Percentiles rank a stretch among this genome's conserved stretches.
Conservation (phyloP, 2,113 vertebrate genomes). For the Myiozetetes cayanensis region DNA sequence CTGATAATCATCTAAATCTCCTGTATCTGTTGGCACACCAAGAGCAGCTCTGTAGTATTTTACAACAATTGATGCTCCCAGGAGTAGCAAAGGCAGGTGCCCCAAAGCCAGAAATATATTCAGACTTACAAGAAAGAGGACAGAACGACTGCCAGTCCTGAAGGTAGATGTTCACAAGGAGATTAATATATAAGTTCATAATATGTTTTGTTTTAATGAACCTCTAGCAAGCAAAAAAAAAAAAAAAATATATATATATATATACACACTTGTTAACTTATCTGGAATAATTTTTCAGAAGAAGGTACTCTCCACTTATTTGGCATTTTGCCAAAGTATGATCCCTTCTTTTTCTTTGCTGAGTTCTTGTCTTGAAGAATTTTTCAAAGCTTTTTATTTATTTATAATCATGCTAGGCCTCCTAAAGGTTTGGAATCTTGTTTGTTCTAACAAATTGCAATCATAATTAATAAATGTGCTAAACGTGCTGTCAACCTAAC, state of each 20-base stretch:
- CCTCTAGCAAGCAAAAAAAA: not conserved
- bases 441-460: not conserved
- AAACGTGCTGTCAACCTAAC: not conserved
- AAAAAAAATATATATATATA: not conserved
- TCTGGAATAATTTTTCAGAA: not conserved
- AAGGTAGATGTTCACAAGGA: not conserved
- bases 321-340: not conserved
- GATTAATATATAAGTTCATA: not conserved
- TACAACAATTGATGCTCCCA: not conserved
- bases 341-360: not conserved
- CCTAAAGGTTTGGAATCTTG: not conserved
- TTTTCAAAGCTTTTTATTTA: not conserved
- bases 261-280: not conserved
- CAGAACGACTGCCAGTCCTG: not conserved
- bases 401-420: not conserved
- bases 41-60: not conserved
- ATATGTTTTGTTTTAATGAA: not conserved
- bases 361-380: not conserved
- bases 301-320: not conserved
- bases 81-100: not conserved
- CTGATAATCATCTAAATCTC: not conserved
- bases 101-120: not conserved
- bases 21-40: not conserved
- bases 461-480: constrained; percentile 7
- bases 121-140: not conserved